Evolutionary conservation across 2,113 vertebrate species (phyloP), one percentile per base, ranked within the genome.

Genomic region (Scartelaos histophorus): DNA sequence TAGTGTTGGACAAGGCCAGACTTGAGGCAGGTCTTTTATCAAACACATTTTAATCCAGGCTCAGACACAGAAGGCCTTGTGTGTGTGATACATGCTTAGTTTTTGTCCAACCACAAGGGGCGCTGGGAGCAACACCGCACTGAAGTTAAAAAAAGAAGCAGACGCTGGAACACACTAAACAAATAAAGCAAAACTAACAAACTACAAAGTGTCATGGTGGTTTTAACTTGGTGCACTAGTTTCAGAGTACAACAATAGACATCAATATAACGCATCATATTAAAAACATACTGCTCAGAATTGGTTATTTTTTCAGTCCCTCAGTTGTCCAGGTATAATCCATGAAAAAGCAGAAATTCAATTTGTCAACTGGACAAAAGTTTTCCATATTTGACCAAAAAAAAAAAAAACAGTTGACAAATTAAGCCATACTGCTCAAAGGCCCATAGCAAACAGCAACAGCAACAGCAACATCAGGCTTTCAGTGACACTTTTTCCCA

Each of bases 41-140:
- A 61, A 61, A 34, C 24, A 34, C 58, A 61, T 17, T 61, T 34
- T 34, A 61, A 25, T 34, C 58, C 25, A 17, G 24, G 24, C 29
- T 64, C 16, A 64, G 61, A 64, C 61, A 64, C 19, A 64, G 17
- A n/a, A 11, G 34, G 6, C 61, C 43, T 64, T 64, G 61, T 64
- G 1, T 38, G 51, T 21, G 17, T 4, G 34, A 62, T 62, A 1
- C 24, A 11, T 38, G 61, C n/a, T 3, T 2, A 6, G 35, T 13
- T 35, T 64, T 10, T 64, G 61, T 34, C 61, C 7, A 35, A 17
- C 17, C 61, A 64, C 61, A 38, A 5, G 10, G 17, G 61, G 34
- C 34, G 13, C 61, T n/a, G 25, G 34, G 25, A 61, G 25, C 1
- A 61, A 34, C 7, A 17, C 7, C 24, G 15, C 5, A 29, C 13